Conservation (phyloP, 2,113 vertebrate species). For the Apeltes quadracus region DNA sequence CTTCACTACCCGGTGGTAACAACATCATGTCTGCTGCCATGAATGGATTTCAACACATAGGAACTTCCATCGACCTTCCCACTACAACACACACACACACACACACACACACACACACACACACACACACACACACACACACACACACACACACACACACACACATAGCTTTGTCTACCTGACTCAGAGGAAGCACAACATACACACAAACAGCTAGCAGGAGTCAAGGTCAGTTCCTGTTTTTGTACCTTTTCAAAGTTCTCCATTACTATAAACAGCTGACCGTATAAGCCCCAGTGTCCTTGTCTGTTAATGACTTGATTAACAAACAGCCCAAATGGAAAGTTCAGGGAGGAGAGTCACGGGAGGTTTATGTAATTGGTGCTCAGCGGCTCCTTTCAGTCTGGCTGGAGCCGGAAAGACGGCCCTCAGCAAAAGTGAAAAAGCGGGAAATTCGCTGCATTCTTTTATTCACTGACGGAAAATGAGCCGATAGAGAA, state of each 20-base stretch:
- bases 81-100: conserved; percentile 5
- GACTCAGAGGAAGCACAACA: conserved; percentile 6
- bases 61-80: conserved; percentile 43
- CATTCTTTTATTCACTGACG: conserved; percentile 22
- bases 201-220: conserved; percentile 30
- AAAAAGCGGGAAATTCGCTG: conserved; percentile 23
- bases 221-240: conserved; percentile 72
- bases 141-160: conserved; percentile 15
- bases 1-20: too few species aligned
- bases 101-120: conserved; percentile 20
- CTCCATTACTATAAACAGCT: conserved; percentile 55
- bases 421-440: conserved; percentile 2
- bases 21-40: conserved; percentile 27
- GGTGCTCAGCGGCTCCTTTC: conserved; percentile 56
- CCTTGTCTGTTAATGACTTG: conserved; percentile 54
- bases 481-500: conserved; percentile 5
- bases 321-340: conserved; percentile 48
- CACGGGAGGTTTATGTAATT: conserved; percentile 43
- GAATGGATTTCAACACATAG: conserved; percentile 48
- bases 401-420: conserved; percentile 38
- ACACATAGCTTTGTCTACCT: neutral
- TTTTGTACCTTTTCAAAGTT: conserved; percentile 61
- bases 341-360: conserved; percentile 48
- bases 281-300: conserved; percentile 53
- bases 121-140: conserved; percentile 12